These are phyloP conservation scores for Pterophyllum scalare DNA, from an alignment of 2,113 vertebrate species.

Conservation along the genomic window DNA sequence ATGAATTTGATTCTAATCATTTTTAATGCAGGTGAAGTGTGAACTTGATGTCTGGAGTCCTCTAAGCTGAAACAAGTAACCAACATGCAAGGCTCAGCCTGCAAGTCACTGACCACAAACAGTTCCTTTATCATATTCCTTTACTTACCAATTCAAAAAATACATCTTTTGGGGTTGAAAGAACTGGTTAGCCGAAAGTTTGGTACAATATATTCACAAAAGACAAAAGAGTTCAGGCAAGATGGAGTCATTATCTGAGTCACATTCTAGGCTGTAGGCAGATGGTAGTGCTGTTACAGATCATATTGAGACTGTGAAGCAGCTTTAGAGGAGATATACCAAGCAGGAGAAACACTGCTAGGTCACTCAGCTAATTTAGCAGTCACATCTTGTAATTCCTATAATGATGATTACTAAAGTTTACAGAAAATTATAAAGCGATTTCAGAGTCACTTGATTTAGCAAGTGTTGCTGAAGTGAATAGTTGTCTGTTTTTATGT, in stretches of 20 bases:
- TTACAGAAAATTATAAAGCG: too few relatives aligned
- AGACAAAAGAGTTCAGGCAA: background rate
- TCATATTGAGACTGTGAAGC: background rate
- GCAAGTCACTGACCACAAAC: background rate
- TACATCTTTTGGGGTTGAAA: background rate
- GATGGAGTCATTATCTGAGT: background rate
- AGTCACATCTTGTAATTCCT: too few relatives aligned
- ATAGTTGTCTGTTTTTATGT: too few relatives aligned
- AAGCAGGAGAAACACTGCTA: too few relatives aligned
- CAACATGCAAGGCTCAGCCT: background rate
- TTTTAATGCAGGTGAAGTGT: background rate
- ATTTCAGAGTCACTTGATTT: too few relatives aligned
- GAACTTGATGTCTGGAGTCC: background rate
- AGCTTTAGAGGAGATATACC: background rate
- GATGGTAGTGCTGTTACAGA: background rate
- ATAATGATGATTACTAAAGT: too few relatives aligned
- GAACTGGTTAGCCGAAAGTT: accelerated
- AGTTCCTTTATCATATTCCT: background rate
- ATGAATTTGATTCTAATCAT: background rate
- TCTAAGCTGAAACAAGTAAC: background rate
- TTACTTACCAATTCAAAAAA: accelerated
- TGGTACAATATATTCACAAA: background rate
- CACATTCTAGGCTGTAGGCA: background rate
- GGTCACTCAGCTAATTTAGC: too few relatives aligned
- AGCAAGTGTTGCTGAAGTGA: too few relatives aligned